phyloP scores from a whole-genome alignment of 1,140 invertebrate species.

The Brachionus asplanchnoidis region DNA sequence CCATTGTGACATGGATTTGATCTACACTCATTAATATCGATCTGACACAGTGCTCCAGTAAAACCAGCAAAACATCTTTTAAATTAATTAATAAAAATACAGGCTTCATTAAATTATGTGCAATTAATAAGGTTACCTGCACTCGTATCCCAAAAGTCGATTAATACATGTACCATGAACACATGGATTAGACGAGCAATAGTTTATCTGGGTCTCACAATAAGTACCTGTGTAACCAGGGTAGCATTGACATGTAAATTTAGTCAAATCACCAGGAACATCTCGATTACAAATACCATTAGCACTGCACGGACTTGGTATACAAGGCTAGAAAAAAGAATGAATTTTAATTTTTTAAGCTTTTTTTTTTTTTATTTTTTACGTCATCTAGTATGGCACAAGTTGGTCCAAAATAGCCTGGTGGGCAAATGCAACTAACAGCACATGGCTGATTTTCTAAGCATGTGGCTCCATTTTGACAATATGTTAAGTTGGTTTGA shows the following conservation, averaged over 20 bases:
- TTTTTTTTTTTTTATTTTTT: neutral
- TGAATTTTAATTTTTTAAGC: neutral
- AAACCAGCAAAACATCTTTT: conserved; percentile 42
- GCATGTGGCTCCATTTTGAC: conserved; percentile 46
- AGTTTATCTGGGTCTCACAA: conserved; percentile 39
- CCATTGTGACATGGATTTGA: conserved; percentile 79
- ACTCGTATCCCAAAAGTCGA: conserved; percentile 31
- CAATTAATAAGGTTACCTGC: conserved; percentile 7
- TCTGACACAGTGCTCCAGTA: conserved; percentile 43
- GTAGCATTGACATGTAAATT: conserved; percentile 22
- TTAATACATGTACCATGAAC: conserved; percentile 42
- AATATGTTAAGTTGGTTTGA: conserved; percentile 63
- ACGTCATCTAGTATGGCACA: conserved; percentile 31
- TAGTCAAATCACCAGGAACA: conserved; percentile 48
- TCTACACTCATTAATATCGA: conserved; percentile 40
- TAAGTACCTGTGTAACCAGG: conserved; percentile 36
- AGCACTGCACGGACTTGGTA: conserved; percentile 45
- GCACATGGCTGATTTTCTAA: conserved; percentile 43
- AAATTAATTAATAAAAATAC: neutral
- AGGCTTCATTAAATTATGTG: neutral
- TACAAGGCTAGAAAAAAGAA: conserved; percentile 41
- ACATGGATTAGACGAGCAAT: conserved; percentile 42
- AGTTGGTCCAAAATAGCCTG: conserved; percentile 45
- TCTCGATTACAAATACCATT: conserved; percentile 71
- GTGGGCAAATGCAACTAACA: conserved; percentile 46